Evolutionary conservation across 37 sponge, comb jelly and placozoan species (phyloP), one percentile per base, ranked within the genome.

Genomic region (Amphimedon queenslandica): DNA sequence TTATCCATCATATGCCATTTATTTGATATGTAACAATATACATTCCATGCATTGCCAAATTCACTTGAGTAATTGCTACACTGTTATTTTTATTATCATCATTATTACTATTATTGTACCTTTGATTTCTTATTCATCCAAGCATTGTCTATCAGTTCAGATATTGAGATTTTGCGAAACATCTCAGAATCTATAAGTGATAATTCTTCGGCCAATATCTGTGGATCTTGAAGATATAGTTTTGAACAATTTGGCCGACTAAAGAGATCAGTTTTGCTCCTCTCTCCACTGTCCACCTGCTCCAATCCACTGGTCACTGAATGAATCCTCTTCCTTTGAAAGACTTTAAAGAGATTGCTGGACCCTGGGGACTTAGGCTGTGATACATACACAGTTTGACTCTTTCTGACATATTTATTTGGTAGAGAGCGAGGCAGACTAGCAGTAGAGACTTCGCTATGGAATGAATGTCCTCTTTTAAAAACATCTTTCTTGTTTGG

Each of bases 111-210:
- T n/a, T 47, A 47, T 60, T 6, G 28, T 69, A 77, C 85, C 82
- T 78, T 75, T 16, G 78, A 51, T 42, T 78, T 75, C 43, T 82
- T 70, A n/a, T n/a, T n/a, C 72, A 64, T 82, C 91, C 91, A 91
- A 2, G 80, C 83, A 21, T 83, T 78, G 70, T 71, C 33, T 30
- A 65, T 21, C 28, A 91, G 74, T 51, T 91, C 91, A 2, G 47
- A 1, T 3, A 64, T 60, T 0, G 57, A 21, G n/a, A 91, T 91
- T 61, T 64, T 77, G 25, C 83, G 42, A 18, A 91, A 67, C n/a
- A 79, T 8, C 40, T 82, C 83, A 3, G 72, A 74, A 63, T 91
- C 91, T 13, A 85, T 63, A 21, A 85, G 74, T 1, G 73, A 37
- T 74, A 91, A 79, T 60, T 85, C 80, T 32, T 75, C 67, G 16